phyloP scores from a whole-genome alignment of 2,888 invertebrate species.

The Clusia tigrina region DNA sequence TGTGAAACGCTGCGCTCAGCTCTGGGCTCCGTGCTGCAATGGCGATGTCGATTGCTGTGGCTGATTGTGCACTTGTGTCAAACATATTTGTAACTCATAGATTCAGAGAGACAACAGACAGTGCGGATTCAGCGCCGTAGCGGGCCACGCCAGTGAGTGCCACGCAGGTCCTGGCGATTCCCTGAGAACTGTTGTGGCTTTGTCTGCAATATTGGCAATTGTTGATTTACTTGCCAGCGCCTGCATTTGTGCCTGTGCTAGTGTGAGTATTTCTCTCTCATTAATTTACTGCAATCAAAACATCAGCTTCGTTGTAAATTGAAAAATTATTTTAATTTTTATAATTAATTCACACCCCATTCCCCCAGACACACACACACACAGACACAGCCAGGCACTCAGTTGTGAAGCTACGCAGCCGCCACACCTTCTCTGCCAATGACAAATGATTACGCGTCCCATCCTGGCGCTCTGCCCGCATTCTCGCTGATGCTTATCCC shows the following conservation, averaged over 20 bases:
- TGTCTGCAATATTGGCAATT: neutral
- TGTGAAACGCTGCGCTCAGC: no score
- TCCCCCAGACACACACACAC: no score
- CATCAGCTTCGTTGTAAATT: neutral
- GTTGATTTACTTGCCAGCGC: neutral
- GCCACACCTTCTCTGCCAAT: no score
- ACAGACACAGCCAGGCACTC: no score
- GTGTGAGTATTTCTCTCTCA: constrained; percentile 30
- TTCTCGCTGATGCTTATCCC: no score
- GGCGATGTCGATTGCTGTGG: neutral
- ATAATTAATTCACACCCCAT: constrained; percentile 50
- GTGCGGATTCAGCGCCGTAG: neutral
- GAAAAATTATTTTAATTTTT: constrained; percentile 9
- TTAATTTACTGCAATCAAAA: constrained; percentile 36
- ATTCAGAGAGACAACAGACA: neutral
- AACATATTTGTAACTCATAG: neutral
- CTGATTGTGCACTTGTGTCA: neutral
- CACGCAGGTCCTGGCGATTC: no score
- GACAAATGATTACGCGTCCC: no score
- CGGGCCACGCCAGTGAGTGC: no score
- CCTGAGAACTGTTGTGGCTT: neutral
- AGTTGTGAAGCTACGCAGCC: no score
- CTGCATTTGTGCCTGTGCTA: neutral
- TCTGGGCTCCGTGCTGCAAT: no score
- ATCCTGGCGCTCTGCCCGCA: no score